phyloP scores from a whole-genome alignment of 2,797 vertebrate species.

The Pangasius djambal region DNA sequence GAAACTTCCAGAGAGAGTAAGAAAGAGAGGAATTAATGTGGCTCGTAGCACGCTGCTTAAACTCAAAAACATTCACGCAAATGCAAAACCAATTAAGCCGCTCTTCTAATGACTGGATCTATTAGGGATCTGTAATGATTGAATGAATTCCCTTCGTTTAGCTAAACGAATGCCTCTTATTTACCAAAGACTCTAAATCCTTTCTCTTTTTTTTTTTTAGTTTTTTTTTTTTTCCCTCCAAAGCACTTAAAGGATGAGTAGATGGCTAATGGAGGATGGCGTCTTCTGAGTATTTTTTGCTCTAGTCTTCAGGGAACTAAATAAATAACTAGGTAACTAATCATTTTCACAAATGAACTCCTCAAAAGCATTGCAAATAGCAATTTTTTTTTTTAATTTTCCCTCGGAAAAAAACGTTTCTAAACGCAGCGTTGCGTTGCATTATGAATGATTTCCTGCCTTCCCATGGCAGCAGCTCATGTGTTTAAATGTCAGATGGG shows the following conservation, averaged over 20 bases:
- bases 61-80: slow-evolving; percentile 15
- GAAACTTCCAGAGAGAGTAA: neutral
- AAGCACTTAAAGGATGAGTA: slow-evolving; percentile 50
- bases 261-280: slow-evolving; percentile 39
- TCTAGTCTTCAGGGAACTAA: slow-evolving; percentile 30
- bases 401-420: neutral
- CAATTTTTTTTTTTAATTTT: neutral
- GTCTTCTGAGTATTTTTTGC: slow-evolving; percentile 17
- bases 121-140: slow-evolving; percentile 36
- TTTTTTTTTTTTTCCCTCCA: neutral
- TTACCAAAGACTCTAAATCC: slow-evolving; percentile 40
- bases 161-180: slow-evolving; percentile 35
- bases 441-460: slow-evolving; percentile 26
- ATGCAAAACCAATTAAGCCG: slow-evolving; percentile 17
- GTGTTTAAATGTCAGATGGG: slow-evolving; percentile 27
- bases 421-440: neutral
- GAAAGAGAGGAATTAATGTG: slow-evolving; percentile 12
- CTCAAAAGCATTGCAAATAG: neutral
- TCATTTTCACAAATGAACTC: slow-evolving; percentile 3
- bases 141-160: slow-evolving; percentile 45
- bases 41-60: neutral
- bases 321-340: slow-evolving; percentile 29
- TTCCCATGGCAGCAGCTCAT: slow-evolving; percentile 23
- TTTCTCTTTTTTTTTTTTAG: neutral
- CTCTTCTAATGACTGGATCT: slow-evolving; percentile 39